Conservation (phyloP, 2,888 invertebrate species). For the Galerucella calmariensis region DNA sequence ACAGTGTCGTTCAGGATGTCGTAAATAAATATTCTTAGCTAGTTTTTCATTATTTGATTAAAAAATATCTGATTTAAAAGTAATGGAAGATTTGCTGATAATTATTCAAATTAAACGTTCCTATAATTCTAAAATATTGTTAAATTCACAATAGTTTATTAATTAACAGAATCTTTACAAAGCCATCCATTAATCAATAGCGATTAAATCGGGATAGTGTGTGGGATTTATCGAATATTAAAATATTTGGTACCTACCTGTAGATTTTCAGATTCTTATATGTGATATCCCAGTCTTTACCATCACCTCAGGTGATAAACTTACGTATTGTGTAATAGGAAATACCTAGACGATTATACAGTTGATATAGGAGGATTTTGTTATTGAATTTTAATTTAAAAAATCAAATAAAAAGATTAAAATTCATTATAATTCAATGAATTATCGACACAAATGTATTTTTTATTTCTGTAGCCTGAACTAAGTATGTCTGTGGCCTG, state of each 20-base stretch:
- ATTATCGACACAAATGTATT: neutral
- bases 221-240: constrained; percentile 29
- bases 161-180: constrained; percentile 37
- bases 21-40: too few species aligned
- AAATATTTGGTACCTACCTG: constrained; percentile 17
- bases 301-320: constrained; percentile 19
- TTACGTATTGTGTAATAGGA: constrained; percentile 4
- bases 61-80: too few species aligned
- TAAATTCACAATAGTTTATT: constrained; percentile 25
- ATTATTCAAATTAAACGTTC: constrained; percentile 25
- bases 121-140: constrained; percentile 30
- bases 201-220: constrained; percentile 34
- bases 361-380: neutral
- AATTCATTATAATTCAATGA: neutral
- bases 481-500: neutral
- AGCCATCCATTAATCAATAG: constrained; percentile 28
- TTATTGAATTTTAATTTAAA: neutral
- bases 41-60: too few species aligned
- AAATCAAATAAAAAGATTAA: neutral
- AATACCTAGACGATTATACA: neutral
- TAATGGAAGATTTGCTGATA: too few species aligned
- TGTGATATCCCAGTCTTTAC: constrained; percentile 14
- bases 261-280: constrained; percentile 20
- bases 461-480: constrained; percentile 2
- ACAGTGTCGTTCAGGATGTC: too few species aligned